Conservation (phyloP, 2,888 invertebrate genomes). For the Lasioglossum villosulum region DNA sequence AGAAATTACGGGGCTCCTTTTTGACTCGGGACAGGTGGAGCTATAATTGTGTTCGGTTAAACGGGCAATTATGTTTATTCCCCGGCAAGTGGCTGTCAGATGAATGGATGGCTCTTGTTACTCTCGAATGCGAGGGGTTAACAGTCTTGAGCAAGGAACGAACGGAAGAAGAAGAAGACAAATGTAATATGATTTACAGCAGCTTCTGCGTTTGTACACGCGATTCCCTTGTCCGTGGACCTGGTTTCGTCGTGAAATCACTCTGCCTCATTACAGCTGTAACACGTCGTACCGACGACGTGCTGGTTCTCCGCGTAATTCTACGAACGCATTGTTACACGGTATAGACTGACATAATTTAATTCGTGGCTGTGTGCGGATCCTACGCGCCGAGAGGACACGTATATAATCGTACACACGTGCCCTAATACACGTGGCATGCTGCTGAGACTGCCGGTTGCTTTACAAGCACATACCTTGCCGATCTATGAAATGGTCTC, state of each 20-base stretch:
- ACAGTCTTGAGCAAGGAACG: constrained; percentile 9
- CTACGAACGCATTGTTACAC: constrained; percentile 71
- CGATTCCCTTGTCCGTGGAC: constrained; percentile 46
- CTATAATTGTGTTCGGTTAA: background rate
- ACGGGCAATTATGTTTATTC: constrained; percentile 7
- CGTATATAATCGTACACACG: constrained; percentile 69
- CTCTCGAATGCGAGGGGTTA: constrained; percentile 24
- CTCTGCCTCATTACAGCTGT: constrained; percentile 71
- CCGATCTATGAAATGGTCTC: constrained; percentile 67
- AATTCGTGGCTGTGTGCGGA: constrained; percentile 64
- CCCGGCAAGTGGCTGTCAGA: background rate
- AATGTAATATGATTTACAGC: constrained; percentile 49
- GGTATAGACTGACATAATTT: constrained; percentile 75
- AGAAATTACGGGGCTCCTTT: background rate
- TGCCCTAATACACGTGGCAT: constrained; percentile 68
- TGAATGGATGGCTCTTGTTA: constrained; percentile 31
- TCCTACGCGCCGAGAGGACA: constrained; percentile 35
- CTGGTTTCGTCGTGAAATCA: constrained; percentile 62
- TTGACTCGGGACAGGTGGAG: background rate
- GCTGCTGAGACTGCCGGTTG: constrained; percentile 59
- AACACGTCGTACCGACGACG: constrained; percentile 69
- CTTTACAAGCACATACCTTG: constrained; percentile 57
- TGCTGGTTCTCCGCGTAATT: constrained; percentile 64
- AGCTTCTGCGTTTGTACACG: constrained; percentile 45
- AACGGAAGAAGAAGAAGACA: constrained; percentile 37